phyloP scores from a whole-genome alignment of 2,888 invertebrate species.

The Philhelius pedissequus region DNA sequence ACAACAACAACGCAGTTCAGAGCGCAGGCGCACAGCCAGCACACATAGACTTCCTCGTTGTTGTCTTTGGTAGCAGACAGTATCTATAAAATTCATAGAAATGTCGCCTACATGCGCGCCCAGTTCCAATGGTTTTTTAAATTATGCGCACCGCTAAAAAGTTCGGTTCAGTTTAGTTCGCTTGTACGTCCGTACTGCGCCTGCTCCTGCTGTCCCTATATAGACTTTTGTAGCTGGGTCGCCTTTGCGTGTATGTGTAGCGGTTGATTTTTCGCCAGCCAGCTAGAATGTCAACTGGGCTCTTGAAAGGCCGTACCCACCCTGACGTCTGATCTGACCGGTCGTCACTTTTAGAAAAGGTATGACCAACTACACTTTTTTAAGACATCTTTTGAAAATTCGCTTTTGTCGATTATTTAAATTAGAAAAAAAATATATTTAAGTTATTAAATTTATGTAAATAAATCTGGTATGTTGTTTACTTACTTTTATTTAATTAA shows the following conservation, averaged over 20 bases:
- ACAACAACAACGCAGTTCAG: conserved; percentile 1
- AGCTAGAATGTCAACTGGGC: conserved; percentile 62
- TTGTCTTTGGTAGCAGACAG: conserved; percentile 66
- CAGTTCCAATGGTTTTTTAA: conserved; percentile 63
- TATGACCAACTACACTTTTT: neutral
- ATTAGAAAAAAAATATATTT: too few relatives aligned
- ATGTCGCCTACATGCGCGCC: conserved; percentile 69
- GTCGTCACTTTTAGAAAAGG: neutral
- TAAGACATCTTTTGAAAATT: too few relatives aligned
- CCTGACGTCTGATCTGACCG: conserved; percentile 27
- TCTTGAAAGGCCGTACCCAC: conserved; percentile 50
- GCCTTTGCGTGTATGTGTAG: conserved; percentile 45
- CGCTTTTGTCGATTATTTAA: too few relatives aligned
- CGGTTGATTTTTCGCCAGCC: conserved; percentile 59
- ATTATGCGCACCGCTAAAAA: conserved; percentile 62
- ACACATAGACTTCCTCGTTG: conserved; percentile 66
- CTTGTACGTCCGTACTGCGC: neutral
- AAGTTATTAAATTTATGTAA: too few relatives aligned
- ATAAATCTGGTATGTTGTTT: too few relatives aligned
- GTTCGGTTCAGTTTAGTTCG: conserved; percentile 38
- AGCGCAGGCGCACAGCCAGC: conserved; percentile 5
- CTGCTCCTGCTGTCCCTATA: conserved; percentile 4
- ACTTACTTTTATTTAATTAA: too few relatives aligned
- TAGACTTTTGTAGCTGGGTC: conserved; percentile 40
- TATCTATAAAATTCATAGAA: conserved; percentile 69